These are phyloP conservation scores for Phenganax stokvisi DNA, from an alignment of 92 coral and sea anemone species.

Conservation along the genomic window DNA sequence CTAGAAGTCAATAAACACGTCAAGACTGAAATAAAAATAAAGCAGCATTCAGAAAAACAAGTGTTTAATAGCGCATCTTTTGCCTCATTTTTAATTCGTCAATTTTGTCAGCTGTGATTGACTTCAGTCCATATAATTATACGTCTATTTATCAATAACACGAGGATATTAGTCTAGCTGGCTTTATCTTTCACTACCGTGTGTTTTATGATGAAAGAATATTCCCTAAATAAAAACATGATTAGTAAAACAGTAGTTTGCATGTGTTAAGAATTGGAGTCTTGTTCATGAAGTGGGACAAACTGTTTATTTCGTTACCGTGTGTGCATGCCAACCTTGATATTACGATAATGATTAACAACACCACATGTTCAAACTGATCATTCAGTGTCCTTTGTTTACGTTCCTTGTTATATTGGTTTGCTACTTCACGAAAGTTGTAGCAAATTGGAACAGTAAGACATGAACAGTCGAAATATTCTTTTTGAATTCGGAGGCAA, in stretches of 20 bases:
- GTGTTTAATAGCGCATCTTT: constrained; percentile 2
- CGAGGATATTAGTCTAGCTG: constrained; percentile 13
- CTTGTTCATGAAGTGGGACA: too few relatives aligned
- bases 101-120: constrained; percentile 10
- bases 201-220: constrained; percentile 12
- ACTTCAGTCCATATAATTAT: neutral
- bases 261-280: too few relatives aligned
- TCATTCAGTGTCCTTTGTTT: neutral
- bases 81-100: constrained; percentile 19
- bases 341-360: neutral
- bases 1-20: neutral
- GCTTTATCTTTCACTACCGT: neutral
- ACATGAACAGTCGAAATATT: neutral
- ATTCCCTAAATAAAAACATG: neutral
- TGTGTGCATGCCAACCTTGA: neutral
- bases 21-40: neutral
- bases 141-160: constrained; percentile 10
- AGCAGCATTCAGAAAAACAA: neutral
- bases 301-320: neutral
- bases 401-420: neutral
- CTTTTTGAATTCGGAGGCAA: too few relatives aligned
- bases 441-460: neutral
- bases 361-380: constrained; percentile 12
- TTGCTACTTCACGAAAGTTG: neutral
- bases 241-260: too few relatives aligned